phyloP scores from a whole-genome alignment of 1,140 invertebrate species.

The Drosophila bocki region DNA sequence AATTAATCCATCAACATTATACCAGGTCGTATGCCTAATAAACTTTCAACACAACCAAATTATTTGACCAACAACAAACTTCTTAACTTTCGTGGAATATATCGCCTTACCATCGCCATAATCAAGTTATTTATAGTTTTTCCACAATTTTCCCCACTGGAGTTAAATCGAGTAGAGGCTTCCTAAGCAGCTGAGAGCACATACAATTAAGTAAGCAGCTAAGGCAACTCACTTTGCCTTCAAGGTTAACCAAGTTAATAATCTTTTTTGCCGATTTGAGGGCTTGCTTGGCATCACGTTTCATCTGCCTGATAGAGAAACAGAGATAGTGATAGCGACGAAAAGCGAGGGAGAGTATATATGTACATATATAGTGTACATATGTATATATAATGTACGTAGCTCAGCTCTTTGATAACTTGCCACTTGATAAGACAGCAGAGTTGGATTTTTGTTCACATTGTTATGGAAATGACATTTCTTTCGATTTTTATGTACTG shows the following conservation, averaged over 20 bases:
- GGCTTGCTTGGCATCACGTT: conserved; percentile 50
- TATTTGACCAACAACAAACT: conserved; percentile 15
- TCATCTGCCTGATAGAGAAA: conserved; percentile 43
- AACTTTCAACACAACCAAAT: conserved; percentile 4
- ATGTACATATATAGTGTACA: not conserved
- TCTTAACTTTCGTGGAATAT: conserved; percentile 7
- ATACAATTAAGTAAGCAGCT: conserved; percentile 19
- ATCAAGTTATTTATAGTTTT: conserved; percentile 37
- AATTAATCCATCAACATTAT: conserved; percentile 3
- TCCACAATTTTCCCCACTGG: conserved; percentile 4
- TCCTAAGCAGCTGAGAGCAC: conserved; percentile 15
- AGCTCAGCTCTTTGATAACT: conserved; percentile 34
- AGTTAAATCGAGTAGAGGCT: not conserved
- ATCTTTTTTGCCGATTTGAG: conserved; percentile 50
- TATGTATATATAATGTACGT: not conserved
- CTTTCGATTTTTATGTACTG: conserved; percentile 6
- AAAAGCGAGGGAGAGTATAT: conserved; percentile 3
- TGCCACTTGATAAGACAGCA: conserved; percentile 44
- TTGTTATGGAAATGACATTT: conserved; percentile 23
- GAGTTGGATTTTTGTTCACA: conserved; percentile 17
- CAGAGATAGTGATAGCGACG: conserved; percentile 6
- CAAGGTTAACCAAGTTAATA: conserved; percentile 52
- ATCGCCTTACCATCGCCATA: conserved; percentile 16
- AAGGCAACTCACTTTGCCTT: conserved; percentile 26
- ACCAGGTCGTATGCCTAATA: not conserved